A percentile compares a stretch with the other conserved stretches of the same genome.
Conservation (phyloP, 2,888 invertebrate genomes). For the Griposia aprilina region DNA sequence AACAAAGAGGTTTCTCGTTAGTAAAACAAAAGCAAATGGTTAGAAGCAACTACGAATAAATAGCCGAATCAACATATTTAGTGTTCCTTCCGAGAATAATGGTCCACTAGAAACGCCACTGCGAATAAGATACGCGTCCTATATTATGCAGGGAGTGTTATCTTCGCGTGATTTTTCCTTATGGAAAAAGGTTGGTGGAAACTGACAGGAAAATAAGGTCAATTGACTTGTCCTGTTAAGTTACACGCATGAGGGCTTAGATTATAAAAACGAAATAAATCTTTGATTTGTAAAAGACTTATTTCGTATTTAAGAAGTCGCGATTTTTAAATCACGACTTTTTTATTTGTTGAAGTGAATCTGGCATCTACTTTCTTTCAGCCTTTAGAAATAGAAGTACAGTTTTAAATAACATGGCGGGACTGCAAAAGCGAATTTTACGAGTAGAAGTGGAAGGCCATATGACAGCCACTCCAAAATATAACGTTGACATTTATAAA, state of each 20-base stretch:
- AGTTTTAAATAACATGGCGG: not conserved
- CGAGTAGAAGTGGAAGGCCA: not conserved
- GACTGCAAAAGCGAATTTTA: too few species aligned
- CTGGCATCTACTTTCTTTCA: not conserved
- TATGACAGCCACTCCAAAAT: not conserved
- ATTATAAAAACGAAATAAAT: slow-evolving; percentile 5
- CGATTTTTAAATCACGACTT: not conserved
- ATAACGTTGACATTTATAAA: not conserved
- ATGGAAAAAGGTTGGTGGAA: slow-evolving; percentile 37
- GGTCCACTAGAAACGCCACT: slow-evolving; percentile 62
- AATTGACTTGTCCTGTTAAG: slow-evolving; percentile 44
- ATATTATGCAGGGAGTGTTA: slow-evolving; percentile 51
- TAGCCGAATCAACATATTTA: slow-evolving; percentile 76
- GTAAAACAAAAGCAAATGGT: slow-evolving; percentile 70
- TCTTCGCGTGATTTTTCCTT: slow-evolving; percentile 43
- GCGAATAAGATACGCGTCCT: slow-evolving; percentile 50
- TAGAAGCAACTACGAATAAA: slow-evolving; percentile 69
- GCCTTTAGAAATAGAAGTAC: not conserved
- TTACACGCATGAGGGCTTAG: slow-evolving; percentile 27
- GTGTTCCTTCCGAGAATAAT: slow-evolving; percentile 58
- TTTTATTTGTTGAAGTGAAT: not conserved
- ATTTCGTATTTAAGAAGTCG: too few species aligned
- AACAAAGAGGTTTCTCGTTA: slow-evolving; percentile 62
- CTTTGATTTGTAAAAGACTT: not conserved
- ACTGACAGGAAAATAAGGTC: slow-evolving; percentile 48